Evolutionary conservation across 2,797 vertebrate species (phyloP), one percentile per base, ranked within the genome.

Genomic region (Muscicapa comitata): DNA sequence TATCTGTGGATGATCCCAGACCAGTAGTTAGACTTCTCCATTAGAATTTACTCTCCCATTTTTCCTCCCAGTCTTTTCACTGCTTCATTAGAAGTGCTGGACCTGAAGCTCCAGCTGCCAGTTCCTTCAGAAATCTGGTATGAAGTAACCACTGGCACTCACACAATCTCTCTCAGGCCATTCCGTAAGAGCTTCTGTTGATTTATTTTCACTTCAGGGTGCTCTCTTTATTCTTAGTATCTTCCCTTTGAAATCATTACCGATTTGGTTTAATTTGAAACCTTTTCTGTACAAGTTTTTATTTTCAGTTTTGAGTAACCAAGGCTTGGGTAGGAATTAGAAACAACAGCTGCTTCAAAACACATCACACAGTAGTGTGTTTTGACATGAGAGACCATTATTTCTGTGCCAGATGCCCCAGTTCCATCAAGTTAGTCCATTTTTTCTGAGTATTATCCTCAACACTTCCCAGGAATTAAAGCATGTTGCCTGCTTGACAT

Each of bases 301-400:
- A 40, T 48, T 75, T 48, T 84, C 37, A 24, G 20, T 78, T 93
- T 55, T 75, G 85, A 75, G 43, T 37, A 91, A 62, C 38, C 58
- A 68, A 89, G 65, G 65, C 53, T 93, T 75, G 6, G 1, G 57
- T 4, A 91, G 71, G 77, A 92, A 95, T 88, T 81, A 90, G 66
- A 93, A 94, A 53, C 53, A 93, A 62, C 68, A 94, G 58, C 90
- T 86, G 85, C 94, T 81, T 83, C 70, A 55, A 88, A 92, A 82
- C 35, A 35, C 33, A 78, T 48, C 90, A 82, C 82, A 80, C 50
- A 93, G 65, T 59, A 55, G 85, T 51, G 62, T 91, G 76, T 92
- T 95, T 92, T 96, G 94, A 95, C 93, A 95, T 43, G 72, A 10
- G 9, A 88, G 91, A 94, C 90, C 54, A 87, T 80, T 93, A 80